Percentiles rank a stretch among this genome's conserved stretches.
Evolutionary conservation across 2,113 vertebrate genomes (phyloP).

Genomic region (Bubalus kerabau): DNA sequence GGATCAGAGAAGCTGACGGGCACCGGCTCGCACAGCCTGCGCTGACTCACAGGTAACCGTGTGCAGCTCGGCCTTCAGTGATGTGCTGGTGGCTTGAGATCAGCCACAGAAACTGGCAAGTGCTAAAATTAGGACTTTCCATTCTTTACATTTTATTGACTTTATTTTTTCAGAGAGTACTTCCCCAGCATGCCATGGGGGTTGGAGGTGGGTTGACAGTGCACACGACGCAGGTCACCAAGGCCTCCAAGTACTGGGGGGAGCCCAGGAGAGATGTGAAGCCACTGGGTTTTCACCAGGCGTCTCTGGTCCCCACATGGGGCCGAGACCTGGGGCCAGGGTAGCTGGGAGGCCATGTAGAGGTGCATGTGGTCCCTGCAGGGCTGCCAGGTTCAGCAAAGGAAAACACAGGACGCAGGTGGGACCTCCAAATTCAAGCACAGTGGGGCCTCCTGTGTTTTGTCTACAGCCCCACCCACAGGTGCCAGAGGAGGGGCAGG

Average conservation of each 20-base stretch:
- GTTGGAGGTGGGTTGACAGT: background rate
- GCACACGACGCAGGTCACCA: background rate
- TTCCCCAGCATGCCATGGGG: background rate
- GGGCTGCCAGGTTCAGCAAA: background rate
- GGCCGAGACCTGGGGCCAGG: background rate
- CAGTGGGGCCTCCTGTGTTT: background rate
- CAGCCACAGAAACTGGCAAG: background rate
- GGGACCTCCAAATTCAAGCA: background rate
- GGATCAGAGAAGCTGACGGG: background rate
- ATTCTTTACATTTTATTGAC: background rate
- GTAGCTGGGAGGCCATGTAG: background rate
- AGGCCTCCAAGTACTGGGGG: background rate
- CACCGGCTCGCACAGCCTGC: background rate
- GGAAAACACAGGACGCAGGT: background rate
- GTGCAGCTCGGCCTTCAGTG: accelerated
- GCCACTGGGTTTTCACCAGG: background rate
- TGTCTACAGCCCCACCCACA: background rate
- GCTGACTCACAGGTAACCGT: background rate
- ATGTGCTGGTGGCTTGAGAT: background rate
- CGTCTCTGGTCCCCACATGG: background rate
- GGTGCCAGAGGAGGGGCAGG: background rate
- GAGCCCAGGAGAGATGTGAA: background rate
- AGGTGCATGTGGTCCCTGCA: background rate
- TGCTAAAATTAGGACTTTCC: background rate
- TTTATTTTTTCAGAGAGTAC: background rate